A percentile compares a stretch with the other conserved stretches of the same genome.
Conservation (phyloP, 2,888 invertebrate species). For the Galeopsomyia nigrocyanea region DNA sequence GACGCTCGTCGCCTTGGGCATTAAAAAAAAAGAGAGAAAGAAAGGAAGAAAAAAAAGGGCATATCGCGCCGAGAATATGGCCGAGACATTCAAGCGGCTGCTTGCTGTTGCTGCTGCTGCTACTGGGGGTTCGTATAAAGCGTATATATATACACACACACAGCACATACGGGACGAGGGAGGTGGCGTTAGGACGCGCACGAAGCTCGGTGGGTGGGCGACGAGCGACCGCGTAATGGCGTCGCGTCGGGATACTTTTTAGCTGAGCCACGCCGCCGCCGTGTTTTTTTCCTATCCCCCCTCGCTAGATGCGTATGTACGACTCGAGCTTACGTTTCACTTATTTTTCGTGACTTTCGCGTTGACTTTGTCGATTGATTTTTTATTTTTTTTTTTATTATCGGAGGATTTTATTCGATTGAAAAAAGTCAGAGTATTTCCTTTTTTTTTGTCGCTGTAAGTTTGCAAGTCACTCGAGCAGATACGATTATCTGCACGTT, state of each 20-base stretch:
- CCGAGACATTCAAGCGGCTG: constrained; percentile 42
- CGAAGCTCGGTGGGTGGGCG: constrained; percentile 26
- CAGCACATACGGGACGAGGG: background rate
- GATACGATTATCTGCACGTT: background rate
- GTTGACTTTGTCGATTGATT: background rate
- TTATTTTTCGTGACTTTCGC: background rate
- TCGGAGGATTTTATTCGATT: too few species aligned
- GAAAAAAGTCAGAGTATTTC: too few species aligned
- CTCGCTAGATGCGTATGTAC: background rate
- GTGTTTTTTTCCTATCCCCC: constrained; percentile 10
- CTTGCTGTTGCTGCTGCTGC: too few species aligned
- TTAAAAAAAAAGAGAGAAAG: too few species aligned
- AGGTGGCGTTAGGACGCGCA: constrained; percentile 4
- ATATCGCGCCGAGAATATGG: constrained; percentile 49
- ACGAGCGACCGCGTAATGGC: constrained; percentile 45
- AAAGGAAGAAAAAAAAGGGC: constrained; percentile 37
- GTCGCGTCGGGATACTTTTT: constrained; percentile 41
- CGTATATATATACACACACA: too few species aligned
- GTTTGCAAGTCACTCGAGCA: background rate
- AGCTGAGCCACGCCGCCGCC: constrained; percentile 11
- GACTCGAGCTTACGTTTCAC: background rate
- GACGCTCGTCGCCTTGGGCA: too few species aligned
- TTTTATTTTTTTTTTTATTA: background rate
- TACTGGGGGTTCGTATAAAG: constrained; percentile 3
- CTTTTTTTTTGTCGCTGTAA: too few species aligned